Conservation (phyloP, 2,113 vertebrate genomes). For the Amphilophus citrinellus region DNA sequence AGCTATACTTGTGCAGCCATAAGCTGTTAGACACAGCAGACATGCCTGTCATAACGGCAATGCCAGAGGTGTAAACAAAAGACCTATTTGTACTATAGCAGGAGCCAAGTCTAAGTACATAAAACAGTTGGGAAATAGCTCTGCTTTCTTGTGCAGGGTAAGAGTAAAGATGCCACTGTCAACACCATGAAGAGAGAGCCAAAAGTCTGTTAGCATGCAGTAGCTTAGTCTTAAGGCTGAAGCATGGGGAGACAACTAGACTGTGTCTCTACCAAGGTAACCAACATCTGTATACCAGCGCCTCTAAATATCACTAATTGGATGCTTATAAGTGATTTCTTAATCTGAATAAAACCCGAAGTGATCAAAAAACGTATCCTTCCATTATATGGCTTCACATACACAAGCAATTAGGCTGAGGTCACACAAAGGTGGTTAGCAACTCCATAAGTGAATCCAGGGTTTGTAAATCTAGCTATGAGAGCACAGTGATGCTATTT, state of each 20-base stretch:
- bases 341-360: background rate
- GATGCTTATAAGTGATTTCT: background rate
- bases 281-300: background rate
- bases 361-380: background rate
- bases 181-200: too few species aligned
- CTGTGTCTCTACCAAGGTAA: background rate
- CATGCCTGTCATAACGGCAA: background rate
- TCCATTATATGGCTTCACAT: background rate
- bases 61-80: background rate
- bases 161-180: too few species aligned
- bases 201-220: background rate
- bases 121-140: background rate
- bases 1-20: background rate
- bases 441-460: background rate
- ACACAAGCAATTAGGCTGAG: background rate
- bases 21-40: background rate
- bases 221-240: background rate
- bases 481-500: background rate
- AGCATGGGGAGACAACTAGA: background rate
- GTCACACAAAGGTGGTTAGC: too few species aligned
- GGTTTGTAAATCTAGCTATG: background rate
- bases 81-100: background rate
- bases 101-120: background rate
- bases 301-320: too few species aligned
- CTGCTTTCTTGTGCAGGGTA: background rate